Evolutionary conservation across 2,113 vertebrate species (phyloP).

Genomic region (Oncorhynchus nerka): DNA sequence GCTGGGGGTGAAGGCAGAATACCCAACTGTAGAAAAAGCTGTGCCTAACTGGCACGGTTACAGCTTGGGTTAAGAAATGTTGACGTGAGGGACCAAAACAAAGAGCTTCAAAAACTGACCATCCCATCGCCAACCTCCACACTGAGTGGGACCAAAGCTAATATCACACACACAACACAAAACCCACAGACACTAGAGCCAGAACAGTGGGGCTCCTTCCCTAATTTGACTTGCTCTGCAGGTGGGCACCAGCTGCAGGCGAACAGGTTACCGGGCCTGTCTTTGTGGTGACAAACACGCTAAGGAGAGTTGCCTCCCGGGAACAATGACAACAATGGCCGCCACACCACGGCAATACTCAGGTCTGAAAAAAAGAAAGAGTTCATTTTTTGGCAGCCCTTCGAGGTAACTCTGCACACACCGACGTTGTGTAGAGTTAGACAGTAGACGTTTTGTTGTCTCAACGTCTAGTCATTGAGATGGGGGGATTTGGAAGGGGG

Average conservation of each 20-base stretch:
- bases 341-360: slow-evolving; percentile 65
- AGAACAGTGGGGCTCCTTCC: slow-evolving; percentile 88
- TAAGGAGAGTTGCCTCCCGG: slow-evolving; percentile 77
- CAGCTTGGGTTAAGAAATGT: slow-evolving; percentile 24
- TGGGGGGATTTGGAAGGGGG: slow-evolving; percentile 70
- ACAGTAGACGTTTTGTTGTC: slow-evolving; percentile 89
- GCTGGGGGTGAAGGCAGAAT: neutral
- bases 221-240: slow-evolving; percentile 96
- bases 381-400: slow-evolving; percentile 82
- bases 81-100: slow-evolving; percentile 37
- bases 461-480: slow-evolving; percentile 77
- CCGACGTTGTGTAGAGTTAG: slow-evolving; percentile 66
- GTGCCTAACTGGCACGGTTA: slow-evolving; percentile 13
- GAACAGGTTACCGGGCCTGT: slow-evolving; percentile 82
- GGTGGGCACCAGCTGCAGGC: slow-evolving; percentile 91
- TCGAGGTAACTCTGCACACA: slow-evolving; percentile 80
- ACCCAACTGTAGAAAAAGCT: neutral
- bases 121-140: slow-evolving; percentile 63
- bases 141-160: slow-evolving; percentile 69
- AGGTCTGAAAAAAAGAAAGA: slow-evolving; percentile 85
- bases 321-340: slow-evolving; percentile 74
- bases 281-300: slow-evolving; percentile 75
- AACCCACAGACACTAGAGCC: slow-evolving; percentile 85
- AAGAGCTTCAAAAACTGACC: slow-evolving; percentile 72
- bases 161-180: slow-evolving; percentile 80